Percentiles rank a stretch among this genome's conserved stretches.
phyloP scores from a whole-genome alignment of 64 coral and sea anemone genomes.

The Montipora sp. region DNA sequence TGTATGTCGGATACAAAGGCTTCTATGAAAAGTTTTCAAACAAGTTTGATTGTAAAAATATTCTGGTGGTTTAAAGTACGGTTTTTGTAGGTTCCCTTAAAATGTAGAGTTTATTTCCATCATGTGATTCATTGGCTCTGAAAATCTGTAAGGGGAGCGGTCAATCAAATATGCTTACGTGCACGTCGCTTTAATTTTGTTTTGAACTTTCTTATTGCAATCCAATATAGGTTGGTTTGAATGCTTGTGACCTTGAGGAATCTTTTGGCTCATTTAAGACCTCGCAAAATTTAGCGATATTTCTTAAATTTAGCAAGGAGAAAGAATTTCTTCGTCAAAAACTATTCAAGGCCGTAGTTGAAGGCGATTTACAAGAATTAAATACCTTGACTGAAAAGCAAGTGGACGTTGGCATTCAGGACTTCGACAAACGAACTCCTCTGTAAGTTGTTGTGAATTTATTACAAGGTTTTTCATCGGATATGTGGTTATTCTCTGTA shows the following conservation, averaged over 20 bases:
- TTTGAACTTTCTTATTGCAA: background rate
- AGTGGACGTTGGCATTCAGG: conserved; percentile 57
- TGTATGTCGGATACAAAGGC: too few relatives aligned
- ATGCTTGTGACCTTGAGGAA: background rate
- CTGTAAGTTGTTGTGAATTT: conserved; percentile 60
- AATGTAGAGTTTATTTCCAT: too few relatives aligned
- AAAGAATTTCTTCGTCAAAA: conserved; percentile 30
- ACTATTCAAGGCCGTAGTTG: conserved; percentile 56
- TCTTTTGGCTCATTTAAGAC: background rate
- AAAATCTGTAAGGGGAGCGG: too few relatives aligned
- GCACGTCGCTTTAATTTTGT: background rate
- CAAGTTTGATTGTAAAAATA: background rate
- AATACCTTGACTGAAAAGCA: conserved; percentile 53
- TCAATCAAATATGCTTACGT: background rate
- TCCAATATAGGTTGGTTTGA: conserved; percentile 12
- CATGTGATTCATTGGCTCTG: too few relatives aligned
- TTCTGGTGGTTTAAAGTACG: too few relatives aligned
- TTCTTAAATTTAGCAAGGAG: background rate
- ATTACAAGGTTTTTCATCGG: background rate
- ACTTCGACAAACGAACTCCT: conserved; percentile 83
- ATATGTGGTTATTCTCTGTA: too few relatives aligned
- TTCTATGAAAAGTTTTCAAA: too few relatives aligned
- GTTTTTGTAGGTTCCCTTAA: too few relatives aligned
- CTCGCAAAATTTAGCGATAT: background rate
- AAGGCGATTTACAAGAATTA: conserved; percentile 59